These are phyloP conservation scores for Pachydiplax longipennis DNA, from an alignment of 2,888 invertebrate genomes.

Conservation along the genomic window DNA sequence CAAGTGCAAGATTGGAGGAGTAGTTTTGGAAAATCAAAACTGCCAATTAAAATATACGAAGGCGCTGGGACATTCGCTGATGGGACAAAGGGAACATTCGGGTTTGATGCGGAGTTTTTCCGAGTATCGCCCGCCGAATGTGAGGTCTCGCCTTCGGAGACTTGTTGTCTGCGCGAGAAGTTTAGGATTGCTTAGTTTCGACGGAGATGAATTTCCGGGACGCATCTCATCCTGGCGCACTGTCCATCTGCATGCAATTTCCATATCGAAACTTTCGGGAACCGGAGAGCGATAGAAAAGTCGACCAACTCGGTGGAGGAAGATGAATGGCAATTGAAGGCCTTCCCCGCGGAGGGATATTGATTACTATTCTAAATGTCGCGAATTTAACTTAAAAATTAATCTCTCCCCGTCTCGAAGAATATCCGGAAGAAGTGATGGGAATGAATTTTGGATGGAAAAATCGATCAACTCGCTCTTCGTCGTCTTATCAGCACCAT, in stretches of 20 bases:
- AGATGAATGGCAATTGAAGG: background rate
- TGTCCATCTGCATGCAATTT: slow-evolving; percentile 14
- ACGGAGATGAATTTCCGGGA: background rate
- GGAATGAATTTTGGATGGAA: no score
- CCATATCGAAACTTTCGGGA: slow-evolving; percentile 10
- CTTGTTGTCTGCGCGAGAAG: no score
- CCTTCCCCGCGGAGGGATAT: background rate
- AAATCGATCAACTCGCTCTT: no score
- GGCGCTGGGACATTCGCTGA: no score
- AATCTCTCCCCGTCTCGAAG: background rate
- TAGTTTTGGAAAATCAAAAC: background rate
- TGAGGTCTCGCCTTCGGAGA: no score
- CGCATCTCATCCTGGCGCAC: background rate
- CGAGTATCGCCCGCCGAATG: no score
- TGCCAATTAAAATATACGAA: background rate
- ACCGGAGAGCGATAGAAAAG: background rate
- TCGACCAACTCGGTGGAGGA: background rate
- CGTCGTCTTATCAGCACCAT: no score
- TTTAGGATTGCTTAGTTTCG: background rate
- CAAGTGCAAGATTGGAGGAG: background rate
- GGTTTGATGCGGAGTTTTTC: no score
- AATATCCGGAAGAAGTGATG: no score
- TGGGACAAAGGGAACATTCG: no score
- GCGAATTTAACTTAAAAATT: background rate
- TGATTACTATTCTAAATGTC: background rate